These are phyloP conservation scores for Gopherus flavomarginatus DNA, from an alignment of 2,113 vertebrate genomes.

Conservation along the genomic window DNA sequence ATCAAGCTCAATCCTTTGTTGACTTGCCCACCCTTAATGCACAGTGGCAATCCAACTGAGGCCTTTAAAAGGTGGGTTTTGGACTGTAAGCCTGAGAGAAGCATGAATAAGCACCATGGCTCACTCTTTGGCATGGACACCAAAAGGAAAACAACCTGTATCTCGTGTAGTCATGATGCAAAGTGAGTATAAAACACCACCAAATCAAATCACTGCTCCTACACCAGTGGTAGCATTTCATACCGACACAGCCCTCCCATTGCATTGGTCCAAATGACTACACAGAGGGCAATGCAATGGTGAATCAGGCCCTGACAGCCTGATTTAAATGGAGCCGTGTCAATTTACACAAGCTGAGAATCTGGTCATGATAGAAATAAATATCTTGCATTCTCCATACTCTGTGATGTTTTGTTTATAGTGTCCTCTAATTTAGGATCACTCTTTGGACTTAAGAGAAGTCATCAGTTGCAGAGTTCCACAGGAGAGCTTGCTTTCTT, in stretches of 20 bases:
- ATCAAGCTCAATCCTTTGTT: background rate
- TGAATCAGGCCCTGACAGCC: background rate
- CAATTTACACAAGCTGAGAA: background rate
- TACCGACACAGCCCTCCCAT: background rate
- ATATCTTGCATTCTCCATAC: background rate
- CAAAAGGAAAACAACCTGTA: background rate
- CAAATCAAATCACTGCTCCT: background rate
- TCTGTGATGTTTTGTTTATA: background rate
- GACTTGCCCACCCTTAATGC: background rate
- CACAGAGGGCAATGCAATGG: no score
- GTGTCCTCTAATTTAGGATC: background rate
- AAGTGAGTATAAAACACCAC: background rate
- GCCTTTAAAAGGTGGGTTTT: background rate
- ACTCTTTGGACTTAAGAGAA: background rate
- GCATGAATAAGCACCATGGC: rapidly evolving
- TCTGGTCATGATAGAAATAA: background rate
- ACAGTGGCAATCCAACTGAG: background rate
- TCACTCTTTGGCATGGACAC: background rate
- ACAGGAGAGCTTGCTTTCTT: background rate
- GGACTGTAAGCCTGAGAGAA: background rate
- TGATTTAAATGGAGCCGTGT: background rate
- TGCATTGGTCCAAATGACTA: background rate
- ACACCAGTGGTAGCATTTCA: background rate
- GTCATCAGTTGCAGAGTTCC: background rate
- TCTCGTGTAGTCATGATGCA: background rate